Evolutionary conservation across 2,113 vertebrate genomes (phyloP).

Genomic region (Notarius lentiginosus): DNA sequence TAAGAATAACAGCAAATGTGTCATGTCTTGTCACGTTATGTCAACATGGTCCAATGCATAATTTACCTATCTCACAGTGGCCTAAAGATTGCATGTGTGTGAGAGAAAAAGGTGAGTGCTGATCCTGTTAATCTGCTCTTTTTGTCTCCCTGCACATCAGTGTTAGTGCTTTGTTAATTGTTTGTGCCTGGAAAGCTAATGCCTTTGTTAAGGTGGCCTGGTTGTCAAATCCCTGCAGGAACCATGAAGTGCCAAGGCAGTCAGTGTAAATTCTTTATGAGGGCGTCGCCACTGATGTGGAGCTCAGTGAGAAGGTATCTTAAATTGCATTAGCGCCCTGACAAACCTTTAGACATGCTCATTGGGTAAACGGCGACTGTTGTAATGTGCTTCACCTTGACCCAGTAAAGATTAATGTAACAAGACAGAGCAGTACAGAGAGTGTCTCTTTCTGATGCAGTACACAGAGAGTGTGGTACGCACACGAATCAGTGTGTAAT

Average conservation of each 20-base stretch:
- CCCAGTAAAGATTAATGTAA: constrained; percentile 67
- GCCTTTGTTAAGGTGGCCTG: constrained; percentile 68
- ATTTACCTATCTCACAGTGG: constrained; percentile 17
- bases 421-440: constrained; percentile 60
- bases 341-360: constrained; percentile 70
- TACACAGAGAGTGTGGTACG: constrained; percentile 55
- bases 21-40: constrained; percentile 57
- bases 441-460: constrained; percentile 64
- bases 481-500: constrained; percentile 52
- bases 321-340: constrained; percentile 56
- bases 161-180: constrained; percentile 64
- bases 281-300: constrained; percentile 47
- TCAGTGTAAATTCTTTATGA: constrained; percentile 53
- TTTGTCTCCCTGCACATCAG: constrained; percentile 60
- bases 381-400: constrained; percentile 74
- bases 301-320: constrained; percentile 9
- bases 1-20: constrained; percentile 57
- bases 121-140: constrained; percentile 60
- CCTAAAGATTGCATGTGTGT: constrained; percentile 4
- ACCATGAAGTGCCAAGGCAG: constrained; percentile 47
- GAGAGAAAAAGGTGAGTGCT: constrained; percentile 35
- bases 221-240: constrained; percentile 57
- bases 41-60: constrained; percentile 54
- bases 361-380: constrained; percentile 63
- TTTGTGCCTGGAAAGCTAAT: constrained; percentile 72